These are phyloP conservation scores for Argentina silus DNA, from an alignment of 2,797 vertebrate genomes.

Conservation along the genomic window DNA sequence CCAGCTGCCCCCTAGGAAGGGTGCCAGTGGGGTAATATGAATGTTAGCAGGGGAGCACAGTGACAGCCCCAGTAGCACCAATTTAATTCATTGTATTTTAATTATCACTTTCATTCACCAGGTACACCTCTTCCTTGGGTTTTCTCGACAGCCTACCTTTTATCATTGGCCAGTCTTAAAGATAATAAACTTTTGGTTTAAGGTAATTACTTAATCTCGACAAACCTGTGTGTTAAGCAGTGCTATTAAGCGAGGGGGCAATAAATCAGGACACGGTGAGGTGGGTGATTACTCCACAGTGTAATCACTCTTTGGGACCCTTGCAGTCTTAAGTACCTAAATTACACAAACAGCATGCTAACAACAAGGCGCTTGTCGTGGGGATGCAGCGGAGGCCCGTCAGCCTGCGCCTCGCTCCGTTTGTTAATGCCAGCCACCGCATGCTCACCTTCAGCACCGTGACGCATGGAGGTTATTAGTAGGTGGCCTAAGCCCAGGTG, in stretches of 20 bases:
- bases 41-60: conserved; percentile 67
- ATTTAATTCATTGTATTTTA: conserved; percentile 79
- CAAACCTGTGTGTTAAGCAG: conserved; percentile 96
- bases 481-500: conserved; percentile 77
- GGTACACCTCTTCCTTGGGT: conserved; percentile 28
- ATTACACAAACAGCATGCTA: conserved; percentile 89
- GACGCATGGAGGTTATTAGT: conserved; percentile 87
- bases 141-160: conserved; percentile 76
- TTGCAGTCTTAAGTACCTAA: conserved; percentile 81
- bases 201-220: conserved; percentile 98
- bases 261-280: conserved; percentile 87
- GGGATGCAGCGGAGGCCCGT: conserved; percentile 51
- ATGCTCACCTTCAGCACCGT: conserved; percentile 74
- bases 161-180: conserved; percentile 80
- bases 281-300: conserved; percentile 81
- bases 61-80: conserved; percentile 63
- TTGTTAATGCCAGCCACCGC: conserved; percentile 69
- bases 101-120: conserved; percentile 72
- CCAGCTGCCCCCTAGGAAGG: conserved; percentile 64
- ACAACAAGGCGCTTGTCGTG: conserved; percentile 67
- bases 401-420: conserved; percentile 47
- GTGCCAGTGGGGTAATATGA: conserved; percentile 74
- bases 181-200: conserved; percentile 93
- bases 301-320: conserved; percentile 85
- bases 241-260: conserved; percentile 82